A percentile compares a stretch with the other conserved stretches of the same genome.
Conservation (phyloP, 2,888 invertebrate species). For the Gymnosoma rotundatum region DNA sequence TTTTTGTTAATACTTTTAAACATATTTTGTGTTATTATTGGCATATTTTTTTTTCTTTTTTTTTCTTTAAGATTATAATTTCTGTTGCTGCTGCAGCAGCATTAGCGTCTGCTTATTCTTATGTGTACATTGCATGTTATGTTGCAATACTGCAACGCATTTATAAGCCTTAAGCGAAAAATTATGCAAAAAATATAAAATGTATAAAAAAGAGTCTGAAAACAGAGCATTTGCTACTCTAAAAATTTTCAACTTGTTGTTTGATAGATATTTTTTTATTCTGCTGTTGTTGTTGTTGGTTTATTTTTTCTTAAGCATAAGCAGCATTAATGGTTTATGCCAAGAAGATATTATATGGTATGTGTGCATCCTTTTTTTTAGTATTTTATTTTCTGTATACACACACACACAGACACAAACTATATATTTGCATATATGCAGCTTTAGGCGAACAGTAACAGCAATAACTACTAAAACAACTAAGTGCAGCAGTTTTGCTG, state of each 20-base stretch:
- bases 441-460: constrained; percentile 65
- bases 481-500: constrained; percentile 35
- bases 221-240: constrained; percentile 63
- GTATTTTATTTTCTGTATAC: neutral
- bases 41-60: constrained; percentile 1
- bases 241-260: constrained; percentile 71
- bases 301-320: constrained; percentile 35
- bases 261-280: constrained; percentile 33
- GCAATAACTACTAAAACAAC: constrained; percentile 60
- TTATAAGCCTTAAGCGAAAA: constrained; percentile 71
- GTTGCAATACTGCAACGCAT: constrained; percentile 64
- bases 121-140: constrained; percentile 1
- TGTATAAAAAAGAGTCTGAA: neutral
- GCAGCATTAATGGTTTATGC: constrained; percentile 46
- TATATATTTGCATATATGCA: constrained; percentile 68
- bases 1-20: constrained; percentile 36
- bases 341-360: constrained; percentile 41
- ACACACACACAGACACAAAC: neutral
- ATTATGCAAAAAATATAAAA: constrained; percentile 68
- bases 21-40: constrained; percentile 16
- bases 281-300: constrained; percentile 8
- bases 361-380: constrained; percentile 51
- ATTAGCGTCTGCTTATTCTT: constrained; percentile 11
- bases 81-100: constrained; percentile 15
- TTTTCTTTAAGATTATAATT: constrained; percentile 34